phyloP scores from a whole-genome alignment of 2,113 vertebrate genomes.

The Noctilio leporinus region DNA sequence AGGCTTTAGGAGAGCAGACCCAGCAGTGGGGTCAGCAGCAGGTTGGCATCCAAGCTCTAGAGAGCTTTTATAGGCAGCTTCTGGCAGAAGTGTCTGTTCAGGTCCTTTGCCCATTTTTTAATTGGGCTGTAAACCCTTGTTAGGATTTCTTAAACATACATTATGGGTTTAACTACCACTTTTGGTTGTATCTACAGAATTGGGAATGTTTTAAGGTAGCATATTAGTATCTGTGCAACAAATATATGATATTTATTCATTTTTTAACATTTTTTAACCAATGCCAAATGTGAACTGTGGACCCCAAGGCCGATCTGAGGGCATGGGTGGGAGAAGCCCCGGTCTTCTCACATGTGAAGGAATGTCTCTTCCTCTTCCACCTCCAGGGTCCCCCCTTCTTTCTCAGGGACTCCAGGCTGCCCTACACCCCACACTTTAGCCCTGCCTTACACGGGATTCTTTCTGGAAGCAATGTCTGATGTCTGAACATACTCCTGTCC shows the following conservation, averaged over 20 bases:
- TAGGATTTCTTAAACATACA: background rate
- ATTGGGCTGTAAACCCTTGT: conserved; percentile 2
- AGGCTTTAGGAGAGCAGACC: background rate
- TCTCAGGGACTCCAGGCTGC: background rate
- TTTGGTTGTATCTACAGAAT: background rate
- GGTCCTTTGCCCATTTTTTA: too few relatives aligned
- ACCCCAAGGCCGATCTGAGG: background rate
- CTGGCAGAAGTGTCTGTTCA: too few relatives aligned
- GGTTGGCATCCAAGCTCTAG: too few relatives aligned
- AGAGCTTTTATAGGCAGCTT: background rate
- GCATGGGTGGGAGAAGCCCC: background rate
- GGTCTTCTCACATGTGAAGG: background rate
- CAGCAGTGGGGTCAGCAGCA: background rate
- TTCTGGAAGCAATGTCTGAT: background rate
- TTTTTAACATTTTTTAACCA: background rate
- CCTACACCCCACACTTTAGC: background rate
- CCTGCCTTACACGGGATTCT: background rate
- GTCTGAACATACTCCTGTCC: background rate
- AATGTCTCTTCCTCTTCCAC: background rate
- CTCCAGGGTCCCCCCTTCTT: background rate
- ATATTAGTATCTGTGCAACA: background rate
- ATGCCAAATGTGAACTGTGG: background rate
- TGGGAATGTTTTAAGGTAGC: background rate
- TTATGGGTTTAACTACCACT: background rate
- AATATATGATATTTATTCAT: background rate